Conservation (phyloP, 1,140 invertebrate genomes). For the Helicoverpa armigera region DNA sequence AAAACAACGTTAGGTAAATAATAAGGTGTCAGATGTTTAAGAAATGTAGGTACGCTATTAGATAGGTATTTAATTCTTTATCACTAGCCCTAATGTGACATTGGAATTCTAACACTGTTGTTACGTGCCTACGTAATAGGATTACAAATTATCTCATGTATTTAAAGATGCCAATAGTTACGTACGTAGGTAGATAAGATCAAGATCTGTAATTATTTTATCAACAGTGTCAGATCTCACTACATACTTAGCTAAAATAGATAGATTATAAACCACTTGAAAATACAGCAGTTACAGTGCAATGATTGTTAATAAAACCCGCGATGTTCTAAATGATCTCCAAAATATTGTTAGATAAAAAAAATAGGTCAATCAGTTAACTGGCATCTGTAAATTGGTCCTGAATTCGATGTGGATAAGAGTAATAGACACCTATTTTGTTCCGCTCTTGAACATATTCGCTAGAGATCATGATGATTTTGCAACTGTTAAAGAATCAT, state of each 20-base stretch:
- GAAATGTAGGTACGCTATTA: no score
- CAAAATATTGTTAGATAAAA: slow-evolving; percentile 40
- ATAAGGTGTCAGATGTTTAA: no score
- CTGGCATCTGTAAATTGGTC: slow-evolving; percentile 42
- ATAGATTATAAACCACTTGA: no score
- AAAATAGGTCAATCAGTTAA: slow-evolving; percentile 45
- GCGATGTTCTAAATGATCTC: slow-evolving; percentile 20
- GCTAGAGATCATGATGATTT: slow-evolving; percentile 11
- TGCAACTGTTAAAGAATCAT: slow-evolving; percentile 33
- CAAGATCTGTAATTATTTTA: no score
- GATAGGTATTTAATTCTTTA: no score
- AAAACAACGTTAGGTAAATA: no score
- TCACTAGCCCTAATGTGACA: no score
- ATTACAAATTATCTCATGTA: no score
- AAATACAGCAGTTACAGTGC: neutral
- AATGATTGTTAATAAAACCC: slow-evolving; percentile 8
- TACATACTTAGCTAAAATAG: no score
- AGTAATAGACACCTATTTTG: slow-evolving; percentile 46
- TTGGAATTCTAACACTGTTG: no score
- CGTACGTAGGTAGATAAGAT: neutral
- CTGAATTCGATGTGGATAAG: slow-evolving; percentile 47
- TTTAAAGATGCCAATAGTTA: neutral
- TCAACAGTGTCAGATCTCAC: neutral
- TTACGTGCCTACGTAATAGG: no score
- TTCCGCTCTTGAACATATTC: slow-evolving; percentile 43